Evolutionary conservation across 2,888 invertebrate species (phyloP).

Genomic region (Heliconius erato): DNA sequence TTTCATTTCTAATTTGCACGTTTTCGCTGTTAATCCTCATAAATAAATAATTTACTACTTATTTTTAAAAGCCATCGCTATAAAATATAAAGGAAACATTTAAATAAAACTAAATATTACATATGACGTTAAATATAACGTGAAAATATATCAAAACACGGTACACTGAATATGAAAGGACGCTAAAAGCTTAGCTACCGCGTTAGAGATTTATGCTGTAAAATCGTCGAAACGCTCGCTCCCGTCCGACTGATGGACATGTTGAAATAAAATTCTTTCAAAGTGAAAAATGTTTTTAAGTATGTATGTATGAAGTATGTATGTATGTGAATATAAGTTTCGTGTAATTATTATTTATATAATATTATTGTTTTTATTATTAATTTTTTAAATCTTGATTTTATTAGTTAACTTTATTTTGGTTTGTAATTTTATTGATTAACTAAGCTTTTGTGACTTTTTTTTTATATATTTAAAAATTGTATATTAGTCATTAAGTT

Average conservation of each 20-base stretch:
- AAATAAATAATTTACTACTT: background rate
- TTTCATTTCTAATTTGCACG: background rate
- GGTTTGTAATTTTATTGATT: background rate
- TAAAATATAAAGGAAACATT: slow-evolving; percentile 23
- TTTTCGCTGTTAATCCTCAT: background rate
- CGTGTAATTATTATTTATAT: background rate
- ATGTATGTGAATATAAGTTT: background rate
- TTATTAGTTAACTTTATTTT: background rate
- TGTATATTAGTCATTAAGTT: background rate
- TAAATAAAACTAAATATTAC: slow-evolving; percentile 27
- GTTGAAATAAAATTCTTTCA: slow-evolving; percentile 38
- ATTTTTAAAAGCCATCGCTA: background rate
- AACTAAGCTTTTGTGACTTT: background rate
- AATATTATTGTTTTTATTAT: background rate
- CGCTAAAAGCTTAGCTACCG: slow-evolving; percentile 49
- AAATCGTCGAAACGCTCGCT: slow-evolving; percentile 46
- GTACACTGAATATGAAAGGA: slow-evolving; percentile 43
- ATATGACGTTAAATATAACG: slow-evolving; percentile 35
- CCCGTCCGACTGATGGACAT: slow-evolving; percentile 38
- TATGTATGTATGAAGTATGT: background rate
- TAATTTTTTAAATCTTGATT: background rate
- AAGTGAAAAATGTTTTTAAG: slow-evolving; percentile 27
- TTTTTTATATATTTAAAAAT: background rate
- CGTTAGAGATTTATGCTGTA: slow-evolving; percentile 49
- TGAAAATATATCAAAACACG: slow-evolving; percentile 36